Conservation (phyloP, 2,888 invertebrate genomes). For the Campoplex nolae region DNA sequence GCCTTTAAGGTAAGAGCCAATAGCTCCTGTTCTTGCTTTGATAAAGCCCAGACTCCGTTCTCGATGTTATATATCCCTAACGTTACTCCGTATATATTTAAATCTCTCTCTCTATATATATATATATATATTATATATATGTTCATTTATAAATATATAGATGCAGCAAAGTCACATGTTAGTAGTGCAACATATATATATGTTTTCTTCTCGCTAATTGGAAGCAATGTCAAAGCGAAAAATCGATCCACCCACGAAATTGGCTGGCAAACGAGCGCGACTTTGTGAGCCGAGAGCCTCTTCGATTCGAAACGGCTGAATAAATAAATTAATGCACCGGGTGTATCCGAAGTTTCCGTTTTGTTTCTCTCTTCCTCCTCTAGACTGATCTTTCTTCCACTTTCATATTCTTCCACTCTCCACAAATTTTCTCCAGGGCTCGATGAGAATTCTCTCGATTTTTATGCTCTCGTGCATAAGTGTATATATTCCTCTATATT, state of each 20-base stretch:
- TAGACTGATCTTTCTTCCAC: slow-evolving; percentile 7
- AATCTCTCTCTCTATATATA: neutral
- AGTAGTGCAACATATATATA: slow-evolving; percentile 10
- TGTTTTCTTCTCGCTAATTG: slow-evolving; percentile 67
- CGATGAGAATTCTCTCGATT: slow-evolving; percentile 54
- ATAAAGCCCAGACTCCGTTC: slow-evolving; percentile 61
- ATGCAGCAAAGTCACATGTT: slow-evolving; percentile 24
- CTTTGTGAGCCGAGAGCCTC: slow-evolving; percentile 22
- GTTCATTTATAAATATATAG: neutral
- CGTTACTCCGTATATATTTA: neutral
- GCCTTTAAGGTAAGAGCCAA: slow-evolving; percentile 65
- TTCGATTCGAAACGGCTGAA: slow-evolving; percentile 63
- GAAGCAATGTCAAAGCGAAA: slow-evolving; percentile 69
- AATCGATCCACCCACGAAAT: slow-evolving; percentile 70
- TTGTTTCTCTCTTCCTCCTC: slow-evolving; percentile 17
- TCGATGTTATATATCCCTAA: slow-evolving; percentile 42
- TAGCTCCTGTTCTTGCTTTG: slow-evolving; percentile 56
- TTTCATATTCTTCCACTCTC: slow-evolving; percentile 24
- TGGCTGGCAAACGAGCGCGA: slow-evolving; percentile 68
- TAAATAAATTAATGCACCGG: slow-evolving; percentile 69
- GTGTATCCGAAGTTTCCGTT: slow-evolving; percentile 56
- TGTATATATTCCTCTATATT: neutral
- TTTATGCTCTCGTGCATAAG: slow-evolving; percentile 1
- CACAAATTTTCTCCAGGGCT: slow-evolving; percentile 38
- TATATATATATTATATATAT: neutral